Base-by-base conservation (phyloP, 2,888 invertebrate species). In the Nebria brevicollis region DNA sequence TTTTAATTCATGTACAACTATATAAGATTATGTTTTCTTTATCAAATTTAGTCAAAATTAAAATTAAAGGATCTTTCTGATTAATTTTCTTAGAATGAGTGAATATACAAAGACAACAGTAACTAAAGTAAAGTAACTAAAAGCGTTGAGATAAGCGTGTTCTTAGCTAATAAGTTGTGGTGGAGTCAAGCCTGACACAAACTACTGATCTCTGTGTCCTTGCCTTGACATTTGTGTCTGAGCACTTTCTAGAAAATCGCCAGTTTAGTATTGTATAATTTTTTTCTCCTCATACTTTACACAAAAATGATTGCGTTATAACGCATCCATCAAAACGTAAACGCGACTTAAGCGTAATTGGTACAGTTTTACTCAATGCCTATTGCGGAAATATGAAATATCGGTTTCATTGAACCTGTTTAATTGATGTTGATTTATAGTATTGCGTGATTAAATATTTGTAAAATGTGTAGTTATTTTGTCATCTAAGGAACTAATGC, bases 181-280 rank as follows among this genome's bases (percentile, higher is more conserved):
- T 54, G 54, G 13, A 54, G 54, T 54, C 13, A 54, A 54, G 54
- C 13, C 11, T 54, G 34, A 34, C 4, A 54, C 54, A 54, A 13
- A 54, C 54, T 54, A 54, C 54, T 70, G 42, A 41, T 15, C 13
- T 75, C 25, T 26, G 75, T 25, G 75, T 25, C 64, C 75, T 75
- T 75, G 75, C 75, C 75, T 75, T 75, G 75, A 75, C 75, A 75
- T 75, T 75, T 75, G 75, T 75, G 26, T 54, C 15, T 20, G 54
- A 64, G 20, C 54, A 75, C 75, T 75, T 75, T 75, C 75, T 75
- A 75, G 75, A 75, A 75, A 75, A 75, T 75, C 75, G 54, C 54
- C 64, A 26, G 54, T 75, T 75, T 75, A 54, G 75, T 42, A 75
- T 43, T 20, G 54, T 64, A 64, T 75, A 75, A 75, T 75, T 75